Evolutionary conservation across 2,797 vertebrate genomes (phyloP), one percentile per base, ranked within the genome.

Genomic region (Mastacembelus armatus): DNA sequence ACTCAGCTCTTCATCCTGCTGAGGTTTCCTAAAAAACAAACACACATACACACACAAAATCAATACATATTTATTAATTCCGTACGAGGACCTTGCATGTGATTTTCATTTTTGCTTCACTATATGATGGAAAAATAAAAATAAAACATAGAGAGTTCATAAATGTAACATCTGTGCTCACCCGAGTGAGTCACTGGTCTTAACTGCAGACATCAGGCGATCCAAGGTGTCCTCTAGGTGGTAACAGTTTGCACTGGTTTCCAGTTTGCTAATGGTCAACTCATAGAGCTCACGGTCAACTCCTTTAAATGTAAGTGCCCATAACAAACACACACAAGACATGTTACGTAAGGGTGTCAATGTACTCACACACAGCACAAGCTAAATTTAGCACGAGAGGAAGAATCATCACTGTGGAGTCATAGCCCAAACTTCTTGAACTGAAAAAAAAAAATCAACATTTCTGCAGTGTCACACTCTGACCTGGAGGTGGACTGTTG

Each of bases 251-350:
- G 72, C 82, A 77, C 83, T 85, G 73, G 85, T 81, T 89, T 96
- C 95, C 93, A 95, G 85, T 89, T 96, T 96, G 85, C 94, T 93
- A 61, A 96, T 93, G 88, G 95, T 95, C 91, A 97, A 84, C 72
- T 97, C 94, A 79, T 96, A 96, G 81, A 98, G 92, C 86, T 97
- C 96, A 68, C 92, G 95, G 89, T 98, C 96, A 85, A 97, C 94
- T 92, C 96, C 96, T 85, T 83, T 10, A 44, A 43, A 26, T 9
- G 2, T 2, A 32, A 29, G 45, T 14, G 42, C 30, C 49, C 7
- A 29, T 7, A 22, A 62, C 39, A 73, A 44, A 66, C 38, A 60
- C 22, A 33, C 38, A 59, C 16, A 27, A 26, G 35, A 29, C 3
- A 10, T 22, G 15, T 0, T 32, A n/a, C n/a, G n/a, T n/a, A n/a